Percentiles rank a stretch among this genome's conserved stretches.
Conservation (phyloP, 2,888 invertebrate species). For the Petrolisthes manimaculis region DNA sequence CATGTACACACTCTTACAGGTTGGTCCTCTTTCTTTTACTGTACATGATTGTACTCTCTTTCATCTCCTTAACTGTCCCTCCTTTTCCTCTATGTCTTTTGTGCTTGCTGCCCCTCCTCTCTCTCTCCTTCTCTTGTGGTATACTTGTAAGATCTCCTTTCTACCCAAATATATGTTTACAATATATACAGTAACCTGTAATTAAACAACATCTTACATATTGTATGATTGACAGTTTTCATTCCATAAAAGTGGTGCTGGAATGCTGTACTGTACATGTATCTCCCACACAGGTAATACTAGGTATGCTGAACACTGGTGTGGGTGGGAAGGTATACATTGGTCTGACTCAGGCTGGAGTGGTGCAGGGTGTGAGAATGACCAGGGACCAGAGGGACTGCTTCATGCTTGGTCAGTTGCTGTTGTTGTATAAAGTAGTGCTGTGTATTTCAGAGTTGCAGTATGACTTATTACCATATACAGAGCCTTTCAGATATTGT, state of each 20-base stretch:
- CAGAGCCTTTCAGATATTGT: neutral
- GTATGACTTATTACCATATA: no score
- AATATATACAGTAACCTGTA: no score
- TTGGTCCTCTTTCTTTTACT: neutral
- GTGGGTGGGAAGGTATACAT: constrained; percentile 57
- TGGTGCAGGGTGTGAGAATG: constrained; percentile 46
- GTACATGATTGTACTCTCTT: no score
- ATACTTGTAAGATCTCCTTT: no score
- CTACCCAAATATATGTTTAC: neutral
- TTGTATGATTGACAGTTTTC: no score
- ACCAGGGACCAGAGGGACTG: constrained; percentile 46
- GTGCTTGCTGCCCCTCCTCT: no score
- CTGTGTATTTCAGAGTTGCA: no score
- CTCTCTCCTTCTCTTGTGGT: neutral
- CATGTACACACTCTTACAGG: constrained; percentile 44
- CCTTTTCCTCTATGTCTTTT: no score
- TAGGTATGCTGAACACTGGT: constrained; percentile 61
- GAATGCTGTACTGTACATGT: neutral
- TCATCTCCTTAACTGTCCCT: neutral
- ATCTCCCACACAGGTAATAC: constrained; percentile 40
- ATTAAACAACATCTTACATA: neutral
- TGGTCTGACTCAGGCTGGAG: constrained; percentile 45
- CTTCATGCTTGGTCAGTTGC: constrained; percentile 49
- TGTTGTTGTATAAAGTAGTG: no score
- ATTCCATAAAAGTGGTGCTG: neutral